Conservation (phyloP, 2,888 invertebrate genomes). For the Rotaria socialis region DNA sequence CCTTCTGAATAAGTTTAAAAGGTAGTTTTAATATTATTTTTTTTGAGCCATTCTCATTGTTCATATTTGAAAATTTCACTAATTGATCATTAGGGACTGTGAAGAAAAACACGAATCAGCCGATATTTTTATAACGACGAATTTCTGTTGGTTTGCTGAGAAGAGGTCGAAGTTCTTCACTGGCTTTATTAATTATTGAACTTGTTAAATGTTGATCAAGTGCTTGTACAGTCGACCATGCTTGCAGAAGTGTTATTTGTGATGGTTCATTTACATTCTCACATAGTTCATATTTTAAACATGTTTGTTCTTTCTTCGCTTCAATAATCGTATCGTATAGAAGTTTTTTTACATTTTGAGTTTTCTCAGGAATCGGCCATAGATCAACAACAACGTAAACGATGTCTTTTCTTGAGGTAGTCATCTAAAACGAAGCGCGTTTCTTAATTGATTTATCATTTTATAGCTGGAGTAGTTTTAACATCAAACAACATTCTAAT, state of each 20-base stretch:
- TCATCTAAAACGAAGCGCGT: not conserved
- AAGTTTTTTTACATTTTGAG: not conserved
- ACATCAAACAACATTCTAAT: too few species aligned
- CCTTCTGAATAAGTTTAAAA: too few species aligned
- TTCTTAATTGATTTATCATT: too few species aligned
- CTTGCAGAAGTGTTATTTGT: not conserved
- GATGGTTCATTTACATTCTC: slow-evolving; percentile 4
- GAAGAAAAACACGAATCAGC: not conserved
- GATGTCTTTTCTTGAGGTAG: not conserved
- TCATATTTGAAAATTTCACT: not conserved
- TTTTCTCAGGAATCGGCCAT: not conserved
- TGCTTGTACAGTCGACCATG: not conserved
- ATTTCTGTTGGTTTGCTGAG: not conserved
- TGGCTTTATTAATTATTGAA: slow-evolving; percentile 12
- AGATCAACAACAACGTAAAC: slow-evolving; percentile 18
- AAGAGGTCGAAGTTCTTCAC: not conserved
- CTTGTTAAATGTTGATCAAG: slow-evolving; percentile 25
- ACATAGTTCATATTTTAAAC: slow-evolving; percentile 24
- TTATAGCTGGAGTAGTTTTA: too few species aligned
- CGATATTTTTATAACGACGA: slow-evolving; percentile 6
- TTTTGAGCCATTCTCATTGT: too few species aligned
- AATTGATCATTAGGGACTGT: not conserved
- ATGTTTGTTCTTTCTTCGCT: slow-evolving; percentile 17
- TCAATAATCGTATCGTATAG: not conserved
- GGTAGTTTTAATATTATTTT: too few species aligned